Evolutionary conservation across 2,888 invertebrate species (phyloP).

Genomic region (Melanargia galathea): DNA sequence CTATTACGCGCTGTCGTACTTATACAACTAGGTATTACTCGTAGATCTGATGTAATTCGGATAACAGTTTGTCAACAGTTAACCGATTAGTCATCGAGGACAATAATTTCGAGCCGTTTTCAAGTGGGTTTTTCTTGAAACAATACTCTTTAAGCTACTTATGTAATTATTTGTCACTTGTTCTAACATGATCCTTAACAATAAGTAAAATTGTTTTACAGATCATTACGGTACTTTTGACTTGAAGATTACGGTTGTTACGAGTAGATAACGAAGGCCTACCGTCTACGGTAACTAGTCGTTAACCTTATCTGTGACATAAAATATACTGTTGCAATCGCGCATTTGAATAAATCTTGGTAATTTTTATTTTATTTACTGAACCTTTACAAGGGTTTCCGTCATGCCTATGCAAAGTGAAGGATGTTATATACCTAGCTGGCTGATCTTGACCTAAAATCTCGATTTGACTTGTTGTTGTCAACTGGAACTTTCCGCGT

Average conservation of each 20-base stretch:
- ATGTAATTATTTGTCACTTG: constrained; percentile 4
- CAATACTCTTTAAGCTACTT: constrained; percentile 3
- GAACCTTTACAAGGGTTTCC: constrained; percentile 51
- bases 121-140: neutral
- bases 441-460: constrained; percentile 70
- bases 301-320: constrained; percentile 35
- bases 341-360: constrained; percentile 33
- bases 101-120: constrained; percentile 1
- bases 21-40: constrained; percentile 37
- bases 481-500: constrained; percentile 34
- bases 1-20: constrained; percentile 60
- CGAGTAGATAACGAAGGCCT: constrained; percentile 22
- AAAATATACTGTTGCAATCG: constrained; percentile 32
- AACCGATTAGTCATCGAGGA: constrained; percentile 6
- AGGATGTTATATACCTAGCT: constrained; percentile 57
- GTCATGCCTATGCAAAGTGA: constrained; percentile 55
- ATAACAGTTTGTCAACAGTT: constrained; percentile 53
- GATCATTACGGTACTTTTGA: constrained; percentile 25
- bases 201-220: constrained; percentile 35
- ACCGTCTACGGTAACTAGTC: constrained; percentile 19
- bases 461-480: constrained; percentile 40
- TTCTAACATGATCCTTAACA: neutral
- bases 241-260: constrained; percentile 6
- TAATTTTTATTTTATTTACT: constrained; percentile 39
- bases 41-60: constrained; percentile 59